phyloP scores from a whole-genome alignment of 2,113 vertebrate species.

The Sylvilagus bachmani region DNA sequence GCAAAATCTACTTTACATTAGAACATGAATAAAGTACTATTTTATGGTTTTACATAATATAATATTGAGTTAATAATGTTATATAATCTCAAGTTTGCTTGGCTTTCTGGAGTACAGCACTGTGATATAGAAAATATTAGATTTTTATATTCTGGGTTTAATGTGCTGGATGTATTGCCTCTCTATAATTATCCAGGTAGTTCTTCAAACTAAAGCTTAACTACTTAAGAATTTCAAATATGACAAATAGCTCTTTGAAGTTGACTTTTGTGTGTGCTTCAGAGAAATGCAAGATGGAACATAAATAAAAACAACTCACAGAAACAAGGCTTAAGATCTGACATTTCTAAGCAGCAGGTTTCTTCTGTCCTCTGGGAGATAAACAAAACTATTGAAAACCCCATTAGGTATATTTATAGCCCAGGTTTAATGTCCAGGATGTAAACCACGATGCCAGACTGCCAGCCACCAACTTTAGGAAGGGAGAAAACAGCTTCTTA shows the following conservation, averaged over 20 bases:
- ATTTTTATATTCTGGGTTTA: slow-evolving; percentile 29
- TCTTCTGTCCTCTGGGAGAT: slow-evolving; percentile 84
- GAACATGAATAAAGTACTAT: not conserved
- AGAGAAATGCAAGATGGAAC: slow-evolving; percentile 83
- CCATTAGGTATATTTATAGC: slow-evolving; percentile 86
- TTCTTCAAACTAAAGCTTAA: slow-evolving; percentile 84
- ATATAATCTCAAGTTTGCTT: not conserved
- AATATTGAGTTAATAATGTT: not conserved
- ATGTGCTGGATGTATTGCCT: not conserved
- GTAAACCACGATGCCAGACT: slow-evolving; percentile 74
- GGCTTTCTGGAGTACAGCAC: slow-evolving; percentile 30
- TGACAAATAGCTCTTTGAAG: slow-evolving; percentile 86
- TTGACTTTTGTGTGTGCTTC: slow-evolving; percentile 84
- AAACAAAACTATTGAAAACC: slow-evolving; percentile 87
- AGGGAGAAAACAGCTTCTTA: slow-evolving; percentile 73
- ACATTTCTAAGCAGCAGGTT: slow-evolving; percentile 86
- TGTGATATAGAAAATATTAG: not conserved
- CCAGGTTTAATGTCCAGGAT: slow-evolving; percentile 79
- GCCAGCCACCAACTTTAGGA: slow-evolving; percentile 70
- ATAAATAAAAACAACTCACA: slow-evolving; percentile 87
- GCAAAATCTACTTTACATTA: not conserved
- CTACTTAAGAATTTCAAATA: slow-evolving; percentile 81
- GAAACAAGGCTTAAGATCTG: slow-evolving; percentile 85
- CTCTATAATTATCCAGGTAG: slow-evolving; percentile 59
- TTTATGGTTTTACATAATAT: slow-evolving; percentile 6